A percentile compares a stretch with the other conserved stretches of the same genome.
These are phyloP conservation scores for Lycaena phlaeas DNA, from an alignment of 2,888 invertebrate genomes.

Conservation along the genomic window DNA sequence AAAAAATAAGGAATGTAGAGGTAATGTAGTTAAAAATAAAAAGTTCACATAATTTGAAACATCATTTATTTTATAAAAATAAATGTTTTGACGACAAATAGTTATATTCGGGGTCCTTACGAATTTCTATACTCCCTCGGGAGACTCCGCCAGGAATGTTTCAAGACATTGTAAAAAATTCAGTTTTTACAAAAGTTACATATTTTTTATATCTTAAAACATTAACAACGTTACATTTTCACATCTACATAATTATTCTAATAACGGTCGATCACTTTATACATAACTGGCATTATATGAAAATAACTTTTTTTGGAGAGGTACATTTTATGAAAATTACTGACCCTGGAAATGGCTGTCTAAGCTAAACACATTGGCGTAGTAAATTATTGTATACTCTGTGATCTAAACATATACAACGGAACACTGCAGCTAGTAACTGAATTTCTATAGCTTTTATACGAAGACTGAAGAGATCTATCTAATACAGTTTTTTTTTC, in stretches of 20 bases:
- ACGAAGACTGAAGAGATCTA: conserved; percentile 3
- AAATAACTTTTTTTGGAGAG: conserved; percentile 37
- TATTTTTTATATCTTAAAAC: conserved; percentile 72
- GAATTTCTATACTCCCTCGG: conserved; percentile 50
- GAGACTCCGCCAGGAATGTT: conserved; percentile 73
- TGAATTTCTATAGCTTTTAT: conserved; percentile 1
- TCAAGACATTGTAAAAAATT: conserved; percentile 80
- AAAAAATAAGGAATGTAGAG: too few species aligned
- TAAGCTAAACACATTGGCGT: conserved; percentile 12
- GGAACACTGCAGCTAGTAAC: conserved; percentile 7
- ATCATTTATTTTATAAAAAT: conserved; percentile 74
- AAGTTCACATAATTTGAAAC: conserved; percentile 40
- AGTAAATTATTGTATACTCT: not conserved
- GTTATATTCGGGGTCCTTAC: conserved; percentile 71
- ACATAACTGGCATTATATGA: conserved; percentile 52
- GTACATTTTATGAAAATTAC: conserved; percentile 5
- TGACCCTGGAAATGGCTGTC: conserved; percentile 10
- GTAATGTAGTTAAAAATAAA: not conserved
- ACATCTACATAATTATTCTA: conserved; percentile 59
- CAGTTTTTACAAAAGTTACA: conserved; percentile 80
- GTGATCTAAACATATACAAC: conserved; percentile 4
- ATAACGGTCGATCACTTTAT: conserved; percentile 67
- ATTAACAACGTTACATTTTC: conserved; percentile 74
- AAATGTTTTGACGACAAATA: conserved; percentile 75
- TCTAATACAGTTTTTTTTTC: not conserved